Conservation (phyloP, 2,888 invertebrate species). For the Amaurobius ferox region DNA sequence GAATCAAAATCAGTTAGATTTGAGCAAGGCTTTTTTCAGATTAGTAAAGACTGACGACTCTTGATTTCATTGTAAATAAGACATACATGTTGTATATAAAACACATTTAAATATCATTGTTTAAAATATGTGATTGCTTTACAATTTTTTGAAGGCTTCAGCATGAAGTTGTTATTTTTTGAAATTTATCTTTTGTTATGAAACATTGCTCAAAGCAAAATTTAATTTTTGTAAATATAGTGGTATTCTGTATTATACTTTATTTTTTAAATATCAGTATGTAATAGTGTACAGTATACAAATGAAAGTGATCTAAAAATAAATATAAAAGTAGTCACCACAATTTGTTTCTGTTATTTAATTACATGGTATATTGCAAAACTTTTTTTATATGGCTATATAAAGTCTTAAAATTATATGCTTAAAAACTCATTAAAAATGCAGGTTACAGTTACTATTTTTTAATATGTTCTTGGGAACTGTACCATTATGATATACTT, state of each 20-base stretch:
- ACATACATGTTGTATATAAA: constrained; percentile 55
- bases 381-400: too few relatives aligned
- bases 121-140: constrained; percentile 7
- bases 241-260: constrained; percentile 61
- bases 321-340: constrained; percentile 57
- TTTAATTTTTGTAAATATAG: constrained; percentile 53
- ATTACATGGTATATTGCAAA: too few relatives aligned
- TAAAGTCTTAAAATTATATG: too few relatives aligned
- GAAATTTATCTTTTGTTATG: constrained; percentile 8
- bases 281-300: constrained; percentile 45
- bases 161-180: constrained; percentile 2
- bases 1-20: constrained; percentile 48
- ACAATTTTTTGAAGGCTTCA: background rate
- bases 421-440: too few relatives aligned
- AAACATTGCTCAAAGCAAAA: constrained; percentile 66
- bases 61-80: constrained; percentile 62
- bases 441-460: too few relatives aligned
- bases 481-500: too few relatives aligned
- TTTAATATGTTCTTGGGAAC: too few relatives aligned
- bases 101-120: constrained; percentile 23
- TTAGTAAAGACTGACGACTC: constrained; percentile 15
- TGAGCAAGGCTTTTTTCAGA: background rate
- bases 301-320: constrained; percentile 39
- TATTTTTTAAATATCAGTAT: constrained; percentile 41
- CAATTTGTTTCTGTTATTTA: too few relatives aligned